A percentile compares a stretch with the other conserved stretches of the same genome.
Evolutionary conservation across 2,797 vertebrate species (phyloP).

Genomic region (Diglossa cyanea): DNA sequence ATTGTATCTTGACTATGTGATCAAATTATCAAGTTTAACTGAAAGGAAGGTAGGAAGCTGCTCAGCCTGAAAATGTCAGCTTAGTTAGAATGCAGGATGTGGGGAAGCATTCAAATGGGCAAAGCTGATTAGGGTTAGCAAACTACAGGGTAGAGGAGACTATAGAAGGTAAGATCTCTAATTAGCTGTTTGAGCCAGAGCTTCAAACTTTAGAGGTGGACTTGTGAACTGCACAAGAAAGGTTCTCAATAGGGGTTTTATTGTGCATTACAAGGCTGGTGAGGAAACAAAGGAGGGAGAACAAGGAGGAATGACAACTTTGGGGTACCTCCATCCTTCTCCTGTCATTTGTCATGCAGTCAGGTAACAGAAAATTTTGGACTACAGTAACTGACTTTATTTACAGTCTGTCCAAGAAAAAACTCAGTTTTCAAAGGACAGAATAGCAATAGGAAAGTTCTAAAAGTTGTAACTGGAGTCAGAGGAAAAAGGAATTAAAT

Average conservation of each 20-base stretch:
- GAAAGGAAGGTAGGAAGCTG: background rate
- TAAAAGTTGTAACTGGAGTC: background rate
- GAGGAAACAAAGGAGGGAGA: background rate
- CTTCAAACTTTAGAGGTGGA: background rate
- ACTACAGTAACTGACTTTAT: background rate
- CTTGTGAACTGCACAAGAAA: background rate
- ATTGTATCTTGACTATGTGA: background rate
- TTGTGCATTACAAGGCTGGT: background rate
- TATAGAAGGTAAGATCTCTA: background rate
- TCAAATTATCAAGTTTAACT: background rate
- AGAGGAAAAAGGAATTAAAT: background rate
- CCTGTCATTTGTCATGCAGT: background rate
- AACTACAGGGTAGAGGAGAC: background rate
- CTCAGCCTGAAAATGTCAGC: background rate
- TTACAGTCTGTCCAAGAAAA: background rate
- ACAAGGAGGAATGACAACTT: background rate
- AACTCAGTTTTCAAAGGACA: background rate
- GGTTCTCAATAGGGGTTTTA: background rate
- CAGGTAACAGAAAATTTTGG: slow-evolving; percentile 9
- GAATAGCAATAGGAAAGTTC: background rate
- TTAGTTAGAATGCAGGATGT: background rate
- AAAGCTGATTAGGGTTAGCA: background rate
- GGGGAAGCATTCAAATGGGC: background rate
- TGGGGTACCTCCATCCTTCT: background rate
- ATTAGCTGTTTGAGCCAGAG: slow-evolving; percentile 16